These are phyloP conservation scores for Drosophila mojavensis DNA, from an alignment of 1,140 invertebrate genomes.

Conservation along the genomic window DNA sequence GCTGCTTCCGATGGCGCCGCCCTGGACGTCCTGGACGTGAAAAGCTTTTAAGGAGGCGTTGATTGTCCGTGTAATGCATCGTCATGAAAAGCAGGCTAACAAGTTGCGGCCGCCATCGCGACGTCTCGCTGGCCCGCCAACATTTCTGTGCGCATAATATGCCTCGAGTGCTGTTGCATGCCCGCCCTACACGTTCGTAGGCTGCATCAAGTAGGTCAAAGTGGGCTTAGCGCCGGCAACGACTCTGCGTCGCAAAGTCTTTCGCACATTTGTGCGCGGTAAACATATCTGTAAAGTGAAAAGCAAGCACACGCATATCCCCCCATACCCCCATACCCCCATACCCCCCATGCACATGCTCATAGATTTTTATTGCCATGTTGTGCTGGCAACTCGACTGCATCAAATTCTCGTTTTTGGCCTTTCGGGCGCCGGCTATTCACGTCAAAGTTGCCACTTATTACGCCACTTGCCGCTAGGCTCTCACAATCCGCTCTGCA, in stretches of 20 bases:
- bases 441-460: constrained; percentile 42
- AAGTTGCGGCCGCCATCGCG: constrained; percentile 56
- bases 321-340: too few species aligned
- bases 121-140: constrained; percentile 7
- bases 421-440: constrained; percentile 11
- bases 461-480: constrained; percentile 30
- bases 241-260: constrained; percentile 38
- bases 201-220: constrained; percentile 64
- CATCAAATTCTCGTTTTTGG: constrained; percentile 7
- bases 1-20: constrained; percentile 63
- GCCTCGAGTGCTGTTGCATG: constrained; percentile 25
- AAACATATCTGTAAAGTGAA: constrained; percentile 72
- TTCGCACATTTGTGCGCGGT: constrained; percentile 55
- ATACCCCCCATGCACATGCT: background rate
- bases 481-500: background rate
- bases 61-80: constrained; percentile 71
- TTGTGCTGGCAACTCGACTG: constrained; percentile 18
- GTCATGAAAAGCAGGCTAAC: constrained; percentile 72
- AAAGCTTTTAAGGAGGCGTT: constrained; percentile 38
- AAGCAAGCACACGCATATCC: constrained; percentile 26
- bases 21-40: constrained; percentile 31
- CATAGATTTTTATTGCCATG: constrained; percentile 52
- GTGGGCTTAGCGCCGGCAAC: constrained; percentile 59
- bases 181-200: background rate
- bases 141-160: constrained; percentile 66